Percentiles rank a stretch among this genome's conserved stretches.
phyloP scores from a whole-genome alignment of 2,888 invertebrate species.

The Melanostoma scalare region DNA sequence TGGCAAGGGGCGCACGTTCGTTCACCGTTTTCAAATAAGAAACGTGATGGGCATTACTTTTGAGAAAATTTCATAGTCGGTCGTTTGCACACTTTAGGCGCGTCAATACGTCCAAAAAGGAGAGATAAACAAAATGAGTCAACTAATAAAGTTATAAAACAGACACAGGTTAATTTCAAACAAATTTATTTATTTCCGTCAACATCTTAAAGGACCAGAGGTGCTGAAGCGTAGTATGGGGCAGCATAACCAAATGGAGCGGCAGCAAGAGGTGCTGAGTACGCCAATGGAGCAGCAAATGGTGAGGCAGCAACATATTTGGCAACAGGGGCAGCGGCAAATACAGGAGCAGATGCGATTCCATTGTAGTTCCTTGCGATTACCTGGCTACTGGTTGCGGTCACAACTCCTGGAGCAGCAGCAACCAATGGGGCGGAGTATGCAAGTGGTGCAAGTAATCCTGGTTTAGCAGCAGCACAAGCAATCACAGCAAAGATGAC shows the following conservation, averaged over 20 bases:
- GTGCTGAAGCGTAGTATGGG: conserved; percentile 36
- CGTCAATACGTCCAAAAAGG: too few species aligned
- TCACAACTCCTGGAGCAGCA: conserved; percentile 74
- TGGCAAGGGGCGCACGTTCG: too few species aligned
- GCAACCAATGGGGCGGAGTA: conserved; percentile 64
- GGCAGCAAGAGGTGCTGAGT: conserved; percentile 25
- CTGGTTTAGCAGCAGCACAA: conserved; percentile 67
- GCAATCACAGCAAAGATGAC: conserved; percentile 64
- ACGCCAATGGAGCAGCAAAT: conserved; percentile 63
- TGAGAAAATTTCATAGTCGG: too few species aligned
- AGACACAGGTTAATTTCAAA: too few species aligned
- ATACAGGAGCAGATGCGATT: conserved; percentile 83
- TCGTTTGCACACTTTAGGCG: too few species aligned
- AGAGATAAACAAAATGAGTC: too few species aligned
- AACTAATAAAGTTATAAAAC: too few species aligned
- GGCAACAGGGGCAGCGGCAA: conserved; percentile 84
- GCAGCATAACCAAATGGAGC: conserved; percentile 36
- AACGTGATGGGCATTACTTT: too few species aligned
- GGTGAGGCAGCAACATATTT: conserved; percentile 82
- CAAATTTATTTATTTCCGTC: too few species aligned
- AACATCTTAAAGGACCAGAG: too few species aligned
- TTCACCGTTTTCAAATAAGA: too few species aligned
- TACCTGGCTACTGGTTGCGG: conserved; percentile 78
- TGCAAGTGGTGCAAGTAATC: conserved; percentile 74
- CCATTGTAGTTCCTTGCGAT: conserved; percentile 78